These are phyloP conservation scores for Nesogale talazaci DNA, from an alignment of 2,113 vertebrate genomes.

Conservation along the genomic window DNA sequence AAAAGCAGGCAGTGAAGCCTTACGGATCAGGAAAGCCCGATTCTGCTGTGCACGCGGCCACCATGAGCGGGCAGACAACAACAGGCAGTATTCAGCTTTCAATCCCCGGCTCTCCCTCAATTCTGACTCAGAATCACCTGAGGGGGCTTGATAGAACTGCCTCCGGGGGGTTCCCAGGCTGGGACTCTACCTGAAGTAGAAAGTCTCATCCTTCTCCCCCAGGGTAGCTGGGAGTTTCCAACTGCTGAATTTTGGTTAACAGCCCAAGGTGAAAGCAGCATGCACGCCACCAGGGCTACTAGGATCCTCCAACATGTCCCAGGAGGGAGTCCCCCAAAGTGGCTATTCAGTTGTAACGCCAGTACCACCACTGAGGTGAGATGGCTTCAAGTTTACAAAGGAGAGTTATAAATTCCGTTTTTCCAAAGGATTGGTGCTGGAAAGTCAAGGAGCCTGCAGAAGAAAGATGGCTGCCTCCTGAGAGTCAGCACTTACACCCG, in stretches of 20 bases:
- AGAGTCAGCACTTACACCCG: not conserved
- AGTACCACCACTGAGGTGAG: not conserved
- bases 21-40: not conserved
- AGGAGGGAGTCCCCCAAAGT: not conserved
- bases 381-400: not conserved
- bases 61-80: too few species aligned
- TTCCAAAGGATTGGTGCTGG: not conserved
- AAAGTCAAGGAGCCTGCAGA: not conserved
- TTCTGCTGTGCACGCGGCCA: too few species aligned
- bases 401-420: not conserved
- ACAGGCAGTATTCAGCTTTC: not conserved
- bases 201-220: too few species aligned
- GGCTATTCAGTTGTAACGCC: not conserved
- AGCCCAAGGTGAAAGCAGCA: too few species aligned
- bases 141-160: too few species aligned
- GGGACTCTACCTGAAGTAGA: too few species aligned
- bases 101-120: not conserved
- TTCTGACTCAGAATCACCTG: too few species aligned
- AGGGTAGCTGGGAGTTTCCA: too few species aligned
- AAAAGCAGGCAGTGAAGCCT: not conserved
- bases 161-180: too few species aligned
- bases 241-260: too few species aligned
- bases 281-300: too few species aligned
- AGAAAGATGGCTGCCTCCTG: not conserved
- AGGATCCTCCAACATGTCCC: not conserved